phyloP scores from a whole-genome alignment of 2,888 invertebrate species.

The Magallana nippona region DNA sequence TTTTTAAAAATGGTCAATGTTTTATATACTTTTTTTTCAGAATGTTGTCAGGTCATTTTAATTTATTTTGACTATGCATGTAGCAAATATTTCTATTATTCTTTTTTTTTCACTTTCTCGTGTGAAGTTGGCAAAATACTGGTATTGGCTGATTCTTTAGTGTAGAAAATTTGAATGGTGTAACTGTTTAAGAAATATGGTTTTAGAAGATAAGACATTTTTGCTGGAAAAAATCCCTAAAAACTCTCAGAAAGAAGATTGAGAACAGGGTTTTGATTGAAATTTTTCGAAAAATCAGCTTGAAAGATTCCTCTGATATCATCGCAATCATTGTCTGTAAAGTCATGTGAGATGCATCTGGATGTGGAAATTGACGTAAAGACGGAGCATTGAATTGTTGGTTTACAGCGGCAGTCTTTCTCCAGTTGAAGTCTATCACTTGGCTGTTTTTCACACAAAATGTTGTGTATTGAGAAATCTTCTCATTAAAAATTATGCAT shows the following conservation, averaged over 20 bases:
- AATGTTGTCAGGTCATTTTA: neutral
- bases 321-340: constrained; percentile 5
- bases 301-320: neutral
- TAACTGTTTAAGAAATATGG: constrained; percentile 11
- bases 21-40: no score
- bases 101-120: neutral
- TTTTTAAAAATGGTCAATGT: no score
- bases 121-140: neutral
- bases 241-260: neutral
- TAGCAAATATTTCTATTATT: neutral
- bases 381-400: neutral
- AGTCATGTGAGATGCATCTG: neutral
- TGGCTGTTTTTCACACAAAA: neutral
- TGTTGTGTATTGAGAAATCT: constrained; percentile 14
- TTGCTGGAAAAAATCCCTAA: neutral
- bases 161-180: constrained; percentile 11
- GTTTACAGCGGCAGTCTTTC: no score
- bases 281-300: neutral
- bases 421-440: no score
- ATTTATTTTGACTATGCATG: neutral
- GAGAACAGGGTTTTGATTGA: neutral
- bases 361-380: neutral
- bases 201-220: constrained; percentile 20
- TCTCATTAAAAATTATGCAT: constrained; percentile 18
- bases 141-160: neutral